Evolutionary conservation across 2,113 vertebrate species (phyloP), one percentile per base, ranked within the genome.

Genomic region (Xenotilapia longispinis): DNA sequence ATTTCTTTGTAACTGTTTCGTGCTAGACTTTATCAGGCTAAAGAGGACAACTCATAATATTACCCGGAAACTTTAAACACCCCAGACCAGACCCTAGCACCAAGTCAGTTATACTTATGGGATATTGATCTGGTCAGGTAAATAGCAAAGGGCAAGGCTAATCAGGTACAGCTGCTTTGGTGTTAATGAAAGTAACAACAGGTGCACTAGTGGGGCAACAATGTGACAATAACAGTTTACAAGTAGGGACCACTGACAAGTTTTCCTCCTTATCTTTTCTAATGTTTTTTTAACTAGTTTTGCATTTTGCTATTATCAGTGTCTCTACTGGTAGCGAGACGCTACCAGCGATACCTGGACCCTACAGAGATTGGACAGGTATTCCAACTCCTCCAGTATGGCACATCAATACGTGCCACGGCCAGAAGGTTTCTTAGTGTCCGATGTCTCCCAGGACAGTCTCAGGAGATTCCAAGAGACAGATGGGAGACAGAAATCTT

Each of bases 201-300:
- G 65, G n/a, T 70, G 7, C 65, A 70, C 65, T 14, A 70, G n/a
- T 15, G 3, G n/a, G 33, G 38, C n/a, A 70, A 70, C 38, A 70
- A 70, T 70, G 65, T 23, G 12, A 68, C 36, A 65, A 0, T 4
- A 65, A 36, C 4, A 0, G 60, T 0, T 65, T 65, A 36, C 10
- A 13, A 38, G 60, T 65, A 0, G 60, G 17, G 60, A n/a, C 1
- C 33, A 38, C 31, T 38, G 60, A 65, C 31, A 38, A 2, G 17
- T 65, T 65, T 38, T 65, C 60, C 17, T 65, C 10, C 10, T 65
- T n/a, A 38, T 65, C 19, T 38, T 65, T 65, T 65, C 10, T 65
- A 63, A 63, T 63, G 17, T 36, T 36, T 19, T 19, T 36, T 36
- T n/a, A 2, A 65, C 60, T 65, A n/a, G 31, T 38, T 65, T 65